A percentile compares a stretch with the other conserved stretches of the same genome.
Conservation (phyloP, 2,888 invertebrate species). For the Pseudococcus viburni region DNA sequence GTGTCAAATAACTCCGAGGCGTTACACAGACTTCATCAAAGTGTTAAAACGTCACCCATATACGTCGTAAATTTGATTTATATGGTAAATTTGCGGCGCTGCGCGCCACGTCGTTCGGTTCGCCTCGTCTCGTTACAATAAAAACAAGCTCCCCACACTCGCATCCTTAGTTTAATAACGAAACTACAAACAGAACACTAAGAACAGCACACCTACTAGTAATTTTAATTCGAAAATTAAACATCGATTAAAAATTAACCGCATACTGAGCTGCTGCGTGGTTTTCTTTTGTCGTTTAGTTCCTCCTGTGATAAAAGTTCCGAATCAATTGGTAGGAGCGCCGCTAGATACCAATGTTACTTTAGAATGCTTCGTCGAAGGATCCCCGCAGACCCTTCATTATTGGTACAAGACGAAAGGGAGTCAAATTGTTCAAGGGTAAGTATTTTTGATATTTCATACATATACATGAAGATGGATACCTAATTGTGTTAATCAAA, state of each 20-base stretch:
- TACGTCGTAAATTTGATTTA: conserved; percentile 52
- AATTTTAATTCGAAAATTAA: neutral
- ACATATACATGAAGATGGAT: no score
- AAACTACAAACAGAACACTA: neutral
- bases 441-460: conserved; percentile 70
- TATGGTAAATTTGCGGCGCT: conserved; percentile 23
- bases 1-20: conserved; percentile 42
- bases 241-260: neutral
- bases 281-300: conserved; percentile 75
- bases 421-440: conserved; percentile 87
- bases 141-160: neutral
- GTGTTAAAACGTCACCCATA: conserved; percentile 45
- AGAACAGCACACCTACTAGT: neutral
- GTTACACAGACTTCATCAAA: conserved; percentile 39
- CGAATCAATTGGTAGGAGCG: conserved; percentile 89
- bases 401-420: conserved; percentile 85
- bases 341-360: conserved; percentile 89
- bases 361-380: conserved; percentile 89
- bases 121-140: neutral
- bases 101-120: neutral
- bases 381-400: conserved; percentile 83
- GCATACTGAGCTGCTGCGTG: neutral
- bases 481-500: no score
- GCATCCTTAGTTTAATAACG: neutral
- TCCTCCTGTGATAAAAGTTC: conserved; percentile 89